phyloP scores from a whole-genome alignment of 2,113 vertebrate species.

The Enhydra lutris region DNA sequence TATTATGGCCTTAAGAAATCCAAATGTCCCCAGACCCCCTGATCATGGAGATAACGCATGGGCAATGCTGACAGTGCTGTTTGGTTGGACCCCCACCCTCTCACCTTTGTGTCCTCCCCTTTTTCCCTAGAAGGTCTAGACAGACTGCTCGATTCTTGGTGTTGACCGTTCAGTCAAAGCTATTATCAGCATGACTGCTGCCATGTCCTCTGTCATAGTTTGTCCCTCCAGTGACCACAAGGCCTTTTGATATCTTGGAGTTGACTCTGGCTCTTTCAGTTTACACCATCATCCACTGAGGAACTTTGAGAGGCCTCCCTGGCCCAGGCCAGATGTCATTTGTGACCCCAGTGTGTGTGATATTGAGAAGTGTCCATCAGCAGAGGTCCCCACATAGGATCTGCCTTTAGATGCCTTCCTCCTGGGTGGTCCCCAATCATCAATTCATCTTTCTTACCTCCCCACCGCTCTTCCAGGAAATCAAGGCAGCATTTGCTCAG shows the following conservation, averaged over 20 bases:
- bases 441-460: neutral
- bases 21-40: neutral
- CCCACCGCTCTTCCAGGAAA: neutral
- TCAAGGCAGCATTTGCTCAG: neutral
- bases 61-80: neutral
- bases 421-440: neutral
- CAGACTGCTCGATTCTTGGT: neutral
- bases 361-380: neutral
- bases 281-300: neutral
- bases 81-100: neutral
- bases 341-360: neutral
- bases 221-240: neutral
- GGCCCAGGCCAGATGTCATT: neutral
- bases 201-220: neutral
- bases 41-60: neutral
- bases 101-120: neutral
- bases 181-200: neutral
- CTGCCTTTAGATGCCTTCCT: neutral
- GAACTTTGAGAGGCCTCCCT: neutral
- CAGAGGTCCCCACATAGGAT: neutral
- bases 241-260: neutral
- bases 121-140: neutral
- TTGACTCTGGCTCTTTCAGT: neutral
- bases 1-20: neutral
- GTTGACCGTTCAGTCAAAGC: neutral